phyloP scores from a whole-genome alignment of 1,140 invertebrate genomes.

The Lamellibrachia luymesi region DNA sequence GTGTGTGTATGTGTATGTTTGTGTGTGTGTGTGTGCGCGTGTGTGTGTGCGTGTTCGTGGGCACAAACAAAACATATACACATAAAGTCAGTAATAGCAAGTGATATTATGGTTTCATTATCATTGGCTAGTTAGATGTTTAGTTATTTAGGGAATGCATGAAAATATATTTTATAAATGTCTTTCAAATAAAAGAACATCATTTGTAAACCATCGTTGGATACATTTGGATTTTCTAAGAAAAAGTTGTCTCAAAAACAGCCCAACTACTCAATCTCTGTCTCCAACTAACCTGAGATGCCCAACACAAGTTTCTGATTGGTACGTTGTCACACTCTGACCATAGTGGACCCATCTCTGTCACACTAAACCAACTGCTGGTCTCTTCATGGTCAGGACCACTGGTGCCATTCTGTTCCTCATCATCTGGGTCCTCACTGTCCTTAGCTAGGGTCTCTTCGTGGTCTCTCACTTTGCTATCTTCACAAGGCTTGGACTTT shows the following conservation, averaged over 20 bases:
- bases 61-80: too few relatives aligned
- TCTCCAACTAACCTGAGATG: background rate
- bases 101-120: too few relatives aligned
- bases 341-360: background rate
- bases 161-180: too few relatives aligned
- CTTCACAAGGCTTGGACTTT: background rate
- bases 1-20: too few relatives aligned
- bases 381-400: background rate
- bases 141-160: too few relatives aligned
- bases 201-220: too few relatives aligned
- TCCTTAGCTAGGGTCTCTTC: background rate
- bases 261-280: background rate
- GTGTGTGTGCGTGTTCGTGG: too few relatives aligned
- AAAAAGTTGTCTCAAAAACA: background rate
- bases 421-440: background rate
- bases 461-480: background rate
- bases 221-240: too few relatives aligned
- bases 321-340: background rate
- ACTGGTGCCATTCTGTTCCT: background rate
- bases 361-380: background rate
- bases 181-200: too few relatives aligned
- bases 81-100: too few relatives aligned
- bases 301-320: background rate
- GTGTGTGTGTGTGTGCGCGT: too few relatives aligned
- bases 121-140: too few relatives aligned